Conservation (phyloP, 2,888 invertebrate genomes). For the Blastobasis adustella region DNA sequence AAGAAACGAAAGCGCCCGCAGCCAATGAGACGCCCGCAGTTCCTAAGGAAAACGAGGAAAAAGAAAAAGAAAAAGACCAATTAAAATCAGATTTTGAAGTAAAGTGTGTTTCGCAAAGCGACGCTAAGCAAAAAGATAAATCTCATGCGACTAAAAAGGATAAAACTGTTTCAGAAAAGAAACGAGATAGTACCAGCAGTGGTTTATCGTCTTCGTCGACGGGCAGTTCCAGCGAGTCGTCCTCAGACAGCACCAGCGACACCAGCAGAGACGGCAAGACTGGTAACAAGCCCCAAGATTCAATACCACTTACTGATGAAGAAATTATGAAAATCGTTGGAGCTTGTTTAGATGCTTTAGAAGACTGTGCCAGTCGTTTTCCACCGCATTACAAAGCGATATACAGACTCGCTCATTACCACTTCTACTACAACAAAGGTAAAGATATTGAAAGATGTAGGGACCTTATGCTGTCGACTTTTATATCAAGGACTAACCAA, state of each 20-base stretch:
- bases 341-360: slow-evolving; percentile 84
- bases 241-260: slow-evolving; percentile 67
- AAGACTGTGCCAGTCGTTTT: slow-evolving; percentile 89
- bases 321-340: slow-evolving; percentile 77
- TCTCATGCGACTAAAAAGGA: slow-evolving; percentile 10
- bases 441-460: slow-evolving; percentile 81
- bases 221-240: slow-evolving; percentile 73
- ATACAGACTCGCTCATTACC: slow-evolving; percentile 90
- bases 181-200: slow-evolving; percentile 52
- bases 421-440: slow-evolving; percentile 81
- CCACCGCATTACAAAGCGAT: slow-evolving; percentile 95
- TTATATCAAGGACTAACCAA: slow-evolving; percentile 78
- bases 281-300: slow-evolving; percentile 50
- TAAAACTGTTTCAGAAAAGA: slow-evolving; percentile 36
- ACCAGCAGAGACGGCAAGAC: slow-evolving; percentile 71
- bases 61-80: slow-evolving; percentile 17
- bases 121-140: not conserved
- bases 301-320: slow-evolving; percentile 59
- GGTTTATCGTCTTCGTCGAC: slow-evolving; percentile 60
- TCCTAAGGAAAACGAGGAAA: slow-evolving; percentile 10
- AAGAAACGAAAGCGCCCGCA: slow-evolving; percentile 22
- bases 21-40: slow-evolving; percentile 13
- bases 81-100: not conserved
- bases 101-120: not conserved
- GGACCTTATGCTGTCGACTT: slow-evolving; percentile 81